Percentiles rank a stretch among this genome's conserved stretches.
Conservation (phyloP, 2,113 vertebrate species). For the Pithys albifrons region DNA sequence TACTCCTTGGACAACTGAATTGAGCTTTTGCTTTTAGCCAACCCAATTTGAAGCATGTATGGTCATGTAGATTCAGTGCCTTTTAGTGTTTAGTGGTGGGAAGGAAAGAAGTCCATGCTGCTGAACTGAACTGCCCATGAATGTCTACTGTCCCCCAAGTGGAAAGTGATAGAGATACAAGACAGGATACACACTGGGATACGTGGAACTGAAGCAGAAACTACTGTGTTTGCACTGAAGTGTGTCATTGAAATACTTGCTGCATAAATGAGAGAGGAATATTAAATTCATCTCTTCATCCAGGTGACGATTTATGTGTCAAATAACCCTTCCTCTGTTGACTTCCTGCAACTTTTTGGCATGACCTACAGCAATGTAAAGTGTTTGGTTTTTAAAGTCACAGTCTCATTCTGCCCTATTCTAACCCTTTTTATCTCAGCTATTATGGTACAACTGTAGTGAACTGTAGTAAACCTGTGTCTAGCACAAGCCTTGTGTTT, state of each 20-base stretch:
- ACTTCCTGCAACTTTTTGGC: not conserved
- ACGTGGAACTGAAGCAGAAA: not conserved
- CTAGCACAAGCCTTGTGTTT: not conserved
- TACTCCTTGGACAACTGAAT: not conserved
- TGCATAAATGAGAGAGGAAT: not conserved
- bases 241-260: not conserved
- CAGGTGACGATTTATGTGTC: not conserved
- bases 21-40: not conserved
- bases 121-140: not conserved
- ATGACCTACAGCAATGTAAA: not conserved
- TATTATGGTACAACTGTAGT: not conserved
- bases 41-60: rapidly evolving
- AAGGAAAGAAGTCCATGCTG: not conserved
- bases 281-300: not conserved
- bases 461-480: not conserved
- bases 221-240: not conserved
- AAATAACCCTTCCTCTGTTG: not conserved
- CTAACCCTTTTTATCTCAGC: not conserved
- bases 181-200: not conserved
- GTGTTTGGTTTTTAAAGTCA: not conserved
- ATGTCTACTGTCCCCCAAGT: not conserved
- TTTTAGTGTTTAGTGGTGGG: not conserved
- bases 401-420: not conserved
- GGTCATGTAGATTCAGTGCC: not conserved
- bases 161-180: not conserved